These are phyloP conservation scores for Drymodes brunneopygia DNA, from an alignment of 2,113 vertebrate species.

Conservation along the genomic window DNA sequence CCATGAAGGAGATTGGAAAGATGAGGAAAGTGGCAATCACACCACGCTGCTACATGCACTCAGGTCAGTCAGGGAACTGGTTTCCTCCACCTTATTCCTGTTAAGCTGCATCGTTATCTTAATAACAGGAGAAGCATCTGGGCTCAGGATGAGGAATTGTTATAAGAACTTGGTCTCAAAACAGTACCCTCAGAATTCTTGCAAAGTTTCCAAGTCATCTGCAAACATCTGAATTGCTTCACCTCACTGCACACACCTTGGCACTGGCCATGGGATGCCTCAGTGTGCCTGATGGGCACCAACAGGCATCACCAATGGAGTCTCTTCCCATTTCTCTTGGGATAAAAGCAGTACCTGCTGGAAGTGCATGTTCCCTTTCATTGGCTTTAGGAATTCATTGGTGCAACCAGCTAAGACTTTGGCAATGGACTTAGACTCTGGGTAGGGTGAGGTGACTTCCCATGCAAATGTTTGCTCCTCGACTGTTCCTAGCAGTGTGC, in stretches of 20 bases:
- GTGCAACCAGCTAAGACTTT: background rate
- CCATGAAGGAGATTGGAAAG: background rate
- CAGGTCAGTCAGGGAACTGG: background rate
- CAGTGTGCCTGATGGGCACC: accelerated
- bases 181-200: background rate
- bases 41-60: accelerated
- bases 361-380: background rate
- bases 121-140: background rate
- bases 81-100: background rate
- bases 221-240: background rate
- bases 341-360: background rate
- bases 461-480: background rate
- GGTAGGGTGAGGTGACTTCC: background rate
- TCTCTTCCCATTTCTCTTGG: background rate
- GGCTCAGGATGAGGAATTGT: background rate
- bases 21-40: background rate
- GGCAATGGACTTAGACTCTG: background rate
- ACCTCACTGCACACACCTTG: background rate
- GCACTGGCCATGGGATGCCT: background rate
- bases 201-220: background rate
- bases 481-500: background rate
- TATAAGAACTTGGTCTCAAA: background rate
- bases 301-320: background rate
- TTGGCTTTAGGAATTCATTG: background rate
- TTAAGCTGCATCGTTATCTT: background rate